Evolutionary conservation across 2,888 invertebrate genomes (phyloP).

Genomic region (Torymus aiolomorphi): DNA sequence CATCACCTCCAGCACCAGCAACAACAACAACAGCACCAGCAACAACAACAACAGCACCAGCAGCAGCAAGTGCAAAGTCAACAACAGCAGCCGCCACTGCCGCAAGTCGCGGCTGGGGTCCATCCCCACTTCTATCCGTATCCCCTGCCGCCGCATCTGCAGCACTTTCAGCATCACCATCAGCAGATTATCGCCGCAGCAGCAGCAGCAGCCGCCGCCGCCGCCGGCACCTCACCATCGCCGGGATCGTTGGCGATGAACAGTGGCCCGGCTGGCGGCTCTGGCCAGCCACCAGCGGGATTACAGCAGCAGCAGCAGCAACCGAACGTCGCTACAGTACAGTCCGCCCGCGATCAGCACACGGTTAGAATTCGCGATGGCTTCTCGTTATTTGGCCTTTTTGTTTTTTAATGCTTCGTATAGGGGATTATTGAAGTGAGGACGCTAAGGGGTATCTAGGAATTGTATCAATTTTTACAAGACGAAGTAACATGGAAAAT

Average conservation of each 20-base stretch:
- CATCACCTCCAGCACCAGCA: conserved; percentile 26
- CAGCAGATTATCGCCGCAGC: conserved; percentile 74
- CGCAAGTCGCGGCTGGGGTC: neutral
- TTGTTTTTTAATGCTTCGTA: too few relatives aligned
- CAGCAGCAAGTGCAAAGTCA: neutral
- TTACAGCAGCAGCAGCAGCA: conserved; percentile 16
- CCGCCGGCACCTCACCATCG: conserved; percentile 71
- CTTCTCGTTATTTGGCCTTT: neutral
- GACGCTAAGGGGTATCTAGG: too few relatives aligned
- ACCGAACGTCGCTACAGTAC: conserved; percentile 35
- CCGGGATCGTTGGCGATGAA: conserved; percentile 58
- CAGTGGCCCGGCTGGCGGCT: conserved; percentile 60
- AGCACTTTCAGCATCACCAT: conserved; percentile 24
- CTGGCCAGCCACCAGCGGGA: conserved; percentile 58
- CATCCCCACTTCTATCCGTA: conserved; percentile 12
- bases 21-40: conserved; percentile 58
- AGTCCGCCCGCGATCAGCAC: conserved; percentile 49
- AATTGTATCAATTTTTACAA: too few relatives aligned
- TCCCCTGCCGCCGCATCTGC: conserved; percentile 43
- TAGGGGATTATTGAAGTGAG: too few relatives aligned
- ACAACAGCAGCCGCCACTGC: conserved; percentile 57
- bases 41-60: conserved; percentile 12
- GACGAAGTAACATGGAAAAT: too few relatives aligned
- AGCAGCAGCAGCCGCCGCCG: conserved; percentile 66
- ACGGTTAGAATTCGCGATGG: conserved; percentile 23